These are phyloP conservation scores for Zoroaster sp. DNA, from an alignment of 53 echinoderm and acorn worm species.

Conservation along the genomic window DNA sequence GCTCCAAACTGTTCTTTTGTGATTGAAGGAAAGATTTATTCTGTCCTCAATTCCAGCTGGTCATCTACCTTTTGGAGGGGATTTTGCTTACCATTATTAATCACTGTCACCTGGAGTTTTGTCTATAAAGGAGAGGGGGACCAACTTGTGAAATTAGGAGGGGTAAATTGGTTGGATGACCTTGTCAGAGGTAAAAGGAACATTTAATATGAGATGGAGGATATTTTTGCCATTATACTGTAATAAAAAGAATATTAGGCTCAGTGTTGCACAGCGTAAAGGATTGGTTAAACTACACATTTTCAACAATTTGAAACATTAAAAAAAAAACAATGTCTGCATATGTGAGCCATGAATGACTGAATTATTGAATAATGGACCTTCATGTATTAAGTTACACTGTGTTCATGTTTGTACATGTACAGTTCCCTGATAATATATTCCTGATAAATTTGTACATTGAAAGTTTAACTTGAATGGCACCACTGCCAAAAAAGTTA, in stretches of 20 bases:
- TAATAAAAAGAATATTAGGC: not conserved
- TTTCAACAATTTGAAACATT: too few relatives aligned
- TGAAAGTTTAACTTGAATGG: too few relatives aligned
- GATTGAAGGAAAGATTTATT: not conserved
- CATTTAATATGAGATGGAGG: not conserved
- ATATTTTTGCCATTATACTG: not conserved
- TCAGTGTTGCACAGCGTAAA: not conserved
- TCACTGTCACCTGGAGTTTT: not conserved
- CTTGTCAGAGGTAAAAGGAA: not conserved
- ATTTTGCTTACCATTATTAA: not conserved
- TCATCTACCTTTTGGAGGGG: not conserved
- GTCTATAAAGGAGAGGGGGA: not conserved
- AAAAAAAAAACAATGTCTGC: too few relatives aligned
- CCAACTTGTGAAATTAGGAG: not conserved
- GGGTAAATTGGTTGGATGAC: constrained; percentile 34
- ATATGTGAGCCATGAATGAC: too few relatives aligned
- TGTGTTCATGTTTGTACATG: too few relatives aligned
- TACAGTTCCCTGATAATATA: too few relatives aligned
- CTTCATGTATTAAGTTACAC: too few relatives aligned
- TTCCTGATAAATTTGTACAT: too few relatives aligned
- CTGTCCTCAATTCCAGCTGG: not conserved
- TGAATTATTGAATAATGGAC: too few relatives aligned
- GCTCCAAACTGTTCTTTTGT: not conserved
- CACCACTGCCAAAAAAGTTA: too few relatives aligned
- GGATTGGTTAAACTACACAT: too few relatives aligned